These are phyloP conservation scores for Gracilinanus agilis DNA, from an alignment of 2,113 vertebrate species.

Conservation along the genomic window DNA sequence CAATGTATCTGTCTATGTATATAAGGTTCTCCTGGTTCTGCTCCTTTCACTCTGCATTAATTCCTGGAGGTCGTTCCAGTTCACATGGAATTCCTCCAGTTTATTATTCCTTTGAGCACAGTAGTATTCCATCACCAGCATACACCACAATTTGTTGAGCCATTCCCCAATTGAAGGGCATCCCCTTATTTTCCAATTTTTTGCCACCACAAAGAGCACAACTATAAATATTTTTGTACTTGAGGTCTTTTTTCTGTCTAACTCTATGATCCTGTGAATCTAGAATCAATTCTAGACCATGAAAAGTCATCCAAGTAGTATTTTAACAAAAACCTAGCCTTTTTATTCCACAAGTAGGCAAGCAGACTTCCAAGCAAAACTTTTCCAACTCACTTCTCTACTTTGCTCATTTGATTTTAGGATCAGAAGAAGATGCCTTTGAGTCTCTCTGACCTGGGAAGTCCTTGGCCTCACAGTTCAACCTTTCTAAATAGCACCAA, in stretches of 20 bases:
- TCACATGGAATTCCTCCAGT: no score
- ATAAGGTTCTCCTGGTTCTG: no score
- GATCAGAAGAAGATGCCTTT: not conserved
- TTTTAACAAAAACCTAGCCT: not conserved
- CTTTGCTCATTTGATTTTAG: not conserved
- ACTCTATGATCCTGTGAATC: not conserved
- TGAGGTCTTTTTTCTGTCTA: not conserved
- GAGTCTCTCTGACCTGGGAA: not conserved
- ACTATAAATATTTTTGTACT: no score
- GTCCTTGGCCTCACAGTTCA: not conserved
- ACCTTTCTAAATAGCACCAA: constrained; percentile 52
- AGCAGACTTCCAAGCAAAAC: not conserved
- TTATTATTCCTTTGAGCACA: no score
- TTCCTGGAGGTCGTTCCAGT: no score
- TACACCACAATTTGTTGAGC: no score
- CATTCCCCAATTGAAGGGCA: no score
- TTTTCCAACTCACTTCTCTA: not conserved
- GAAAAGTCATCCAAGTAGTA: not conserved
- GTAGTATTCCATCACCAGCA: no score
- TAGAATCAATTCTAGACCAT: not conserved
- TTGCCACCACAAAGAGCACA: no score
- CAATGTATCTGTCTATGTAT: no score
- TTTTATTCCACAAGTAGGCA: not conserved
- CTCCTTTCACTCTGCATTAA: no score
- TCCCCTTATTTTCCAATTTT: no score